Conservation (phyloP, 2,888 invertebrate species). For the Synanthedon tipuliformis region DNA sequence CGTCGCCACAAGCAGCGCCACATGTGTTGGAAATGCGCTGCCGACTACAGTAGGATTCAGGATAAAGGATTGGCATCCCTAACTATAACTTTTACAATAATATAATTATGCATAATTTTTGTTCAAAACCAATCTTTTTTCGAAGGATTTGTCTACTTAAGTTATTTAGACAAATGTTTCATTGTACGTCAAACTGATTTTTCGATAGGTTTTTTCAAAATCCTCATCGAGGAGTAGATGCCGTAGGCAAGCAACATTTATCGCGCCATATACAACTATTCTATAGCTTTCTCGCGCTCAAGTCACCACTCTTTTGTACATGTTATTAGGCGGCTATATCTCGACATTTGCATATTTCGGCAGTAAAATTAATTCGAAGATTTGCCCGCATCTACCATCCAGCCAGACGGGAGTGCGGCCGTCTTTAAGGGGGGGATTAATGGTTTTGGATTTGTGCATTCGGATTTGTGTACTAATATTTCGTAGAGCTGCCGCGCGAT, state of each 20-base stretch:
- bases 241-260: background rate
- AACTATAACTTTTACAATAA: too few relatives aligned
- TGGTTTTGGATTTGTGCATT: constrained; percentile 63
- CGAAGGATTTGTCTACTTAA: too few relatives aligned
- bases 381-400: constrained; percentile 63
- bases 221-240: too few relatives aligned
- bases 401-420: constrained; percentile 30
- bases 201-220: too few relatives aligned
- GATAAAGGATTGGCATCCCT: too few relatives aligned
- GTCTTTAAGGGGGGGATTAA: constrained; percentile 33
- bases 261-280: constrained; percentile 10
- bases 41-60: too few relatives aligned
- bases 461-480: constrained; percentile 39
- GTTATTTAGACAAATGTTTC: too few relatives aligned
- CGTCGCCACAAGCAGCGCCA: too few relatives aligned
- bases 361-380: constrained; percentile 73
- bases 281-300: constrained; percentile 39
- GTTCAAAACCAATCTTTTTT: too few relatives aligned
- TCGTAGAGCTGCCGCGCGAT: background rate
- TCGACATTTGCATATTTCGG: constrained; percentile 68
- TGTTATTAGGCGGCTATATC: constrained; percentile 70
- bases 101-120: too few relatives aligned
- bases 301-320: constrained; percentile 71
- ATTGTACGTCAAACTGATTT: too few relatives aligned
- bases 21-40: too few relatives aligned